These are phyloP conservation scores for Sycophila texana DNA, from an alignment of 2,888 invertebrate species.

Conservation along the genomic window DNA sequence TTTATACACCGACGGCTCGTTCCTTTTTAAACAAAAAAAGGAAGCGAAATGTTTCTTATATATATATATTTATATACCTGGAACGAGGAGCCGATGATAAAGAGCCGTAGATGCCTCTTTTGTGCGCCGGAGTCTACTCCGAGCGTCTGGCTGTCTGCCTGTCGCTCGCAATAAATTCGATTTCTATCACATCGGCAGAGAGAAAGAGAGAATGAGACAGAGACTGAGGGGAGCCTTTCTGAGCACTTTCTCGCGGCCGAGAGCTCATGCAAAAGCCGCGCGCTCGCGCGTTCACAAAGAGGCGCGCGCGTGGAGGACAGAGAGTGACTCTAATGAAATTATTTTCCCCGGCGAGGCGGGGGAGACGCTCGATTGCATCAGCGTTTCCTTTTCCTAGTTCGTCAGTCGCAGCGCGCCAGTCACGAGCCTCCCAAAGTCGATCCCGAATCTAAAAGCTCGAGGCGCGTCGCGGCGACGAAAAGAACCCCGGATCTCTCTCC, in stretches of 20 bases:
- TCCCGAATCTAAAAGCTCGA: too few relatives aligned
- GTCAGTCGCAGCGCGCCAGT: slow-evolving; percentile 16
- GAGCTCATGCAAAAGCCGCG: slow-evolving; percentile 16
- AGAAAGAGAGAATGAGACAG: not conserved
- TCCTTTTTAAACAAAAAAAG: too few relatives aligned
- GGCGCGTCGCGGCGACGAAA: too few relatives aligned
- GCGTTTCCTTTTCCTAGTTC: slow-evolving; percentile 49
- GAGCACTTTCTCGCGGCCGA: slow-evolving; percentile 50
- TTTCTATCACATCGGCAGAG: slow-evolving; percentile 33
- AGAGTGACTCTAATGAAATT: slow-evolving; percentile 53
- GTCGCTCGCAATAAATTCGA: slow-evolving; percentile 36
- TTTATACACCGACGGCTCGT: too few relatives aligned
- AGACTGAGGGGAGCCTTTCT: slow-evolving; percentile 10
- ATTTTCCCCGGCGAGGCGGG: slow-evolving; percentile 30
- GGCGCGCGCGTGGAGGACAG: slow-evolving; percentile 8
- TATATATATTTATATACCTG: too few relatives aligned
- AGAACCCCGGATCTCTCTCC: too few relatives aligned
- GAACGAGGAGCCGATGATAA: too few relatives aligned
- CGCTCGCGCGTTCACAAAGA: slow-evolving; percentile 3
- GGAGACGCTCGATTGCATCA: slow-evolving; percentile 53
- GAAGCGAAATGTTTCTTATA: not conserved
- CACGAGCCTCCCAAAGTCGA: slow-evolving; percentile 42
- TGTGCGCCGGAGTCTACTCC: not conserved
- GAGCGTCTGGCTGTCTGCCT: not conserved
- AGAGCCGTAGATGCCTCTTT: not conserved